Evolutionary conservation across 37 sponge, comb jelly and placozoan species (phyloP), one percentile per base, ranked within the genome.

Genomic region (Oopsacas minuta): DNA sequence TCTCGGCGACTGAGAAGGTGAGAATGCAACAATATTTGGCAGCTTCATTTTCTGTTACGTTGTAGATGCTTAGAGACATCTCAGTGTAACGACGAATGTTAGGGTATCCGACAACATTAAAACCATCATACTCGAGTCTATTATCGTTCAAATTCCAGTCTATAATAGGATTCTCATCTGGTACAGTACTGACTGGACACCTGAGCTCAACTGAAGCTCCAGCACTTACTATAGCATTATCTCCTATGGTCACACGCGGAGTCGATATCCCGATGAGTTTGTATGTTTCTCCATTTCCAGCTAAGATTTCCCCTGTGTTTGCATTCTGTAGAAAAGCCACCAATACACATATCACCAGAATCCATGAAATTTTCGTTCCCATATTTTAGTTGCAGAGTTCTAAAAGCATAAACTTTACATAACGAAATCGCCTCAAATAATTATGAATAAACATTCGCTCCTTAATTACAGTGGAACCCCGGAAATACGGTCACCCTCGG

Each of bases 1-100:
- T n/a, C 15, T 15, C 49, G 8, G 12, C 49, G 32, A 3, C 3
- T 61, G 75, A 7, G 30, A 32, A 25, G 5, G 5, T 34, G 28
- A 61, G 30, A n/a, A 61, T n/a, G 30, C 75, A 61, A 12, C 32
- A 32, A 12, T 61, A 61, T 25, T 5, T 61, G 28, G 75, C 75
- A 25, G 75, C 75, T 7, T 10, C 7, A 12, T 12, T n/a, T 10
- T n/a, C 30, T 25, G 32, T 61, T 10, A 61, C 28, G 75, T 61
- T 61, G 75, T 61, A 61, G 30, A 61, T 61, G 1, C 32, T 61
- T 25, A 61, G 20, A n/a, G 75, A 32, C 22, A 3, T 61, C 28
- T 61, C 75, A 10, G 75, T 61, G 30, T 61, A 61, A 34, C 75
- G 75, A 61, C 75, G 75, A 61, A 61, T 61, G 75, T 61, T 61